A percentile compares a stretch with the other conserved stretches of the same genome.
Evolutionary conservation across 1,140 invertebrate genomes (phyloP).

Genomic region (Papilio polyxenes): DNA sequence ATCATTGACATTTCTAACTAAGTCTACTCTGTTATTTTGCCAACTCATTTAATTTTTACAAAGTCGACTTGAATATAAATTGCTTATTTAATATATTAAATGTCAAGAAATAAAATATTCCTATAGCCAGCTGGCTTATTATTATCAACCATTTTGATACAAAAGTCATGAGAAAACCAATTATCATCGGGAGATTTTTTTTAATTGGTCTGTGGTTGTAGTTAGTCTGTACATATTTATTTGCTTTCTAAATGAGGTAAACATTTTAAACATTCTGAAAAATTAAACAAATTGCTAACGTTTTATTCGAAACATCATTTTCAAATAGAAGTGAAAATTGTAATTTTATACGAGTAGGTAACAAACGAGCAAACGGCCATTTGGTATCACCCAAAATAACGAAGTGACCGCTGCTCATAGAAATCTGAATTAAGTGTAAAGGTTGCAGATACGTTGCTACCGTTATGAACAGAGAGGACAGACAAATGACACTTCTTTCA

Average conservation of each 20-base stretch:
- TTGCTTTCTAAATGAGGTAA: background rate
- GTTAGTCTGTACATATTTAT: background rate
- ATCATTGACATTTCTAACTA: background rate
- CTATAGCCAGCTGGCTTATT: background rate
- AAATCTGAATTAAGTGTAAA: too few species aligned
- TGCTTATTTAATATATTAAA: constrained; percentile 4
- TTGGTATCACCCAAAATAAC: too few species aligned
- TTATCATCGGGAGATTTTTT: background rate
- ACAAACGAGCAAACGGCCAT: too few species aligned
- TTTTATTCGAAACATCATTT: too few species aligned
- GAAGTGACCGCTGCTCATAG: too few species aligned
- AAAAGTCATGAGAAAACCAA: background rate
- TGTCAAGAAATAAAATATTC: background rate
- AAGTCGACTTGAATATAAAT: constrained; percentile 6
- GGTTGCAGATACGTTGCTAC: too few species aligned
- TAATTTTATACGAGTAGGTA: too few species aligned
- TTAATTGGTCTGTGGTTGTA: background rate
- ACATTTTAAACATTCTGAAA: too few species aligned
- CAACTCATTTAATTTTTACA: background rate
- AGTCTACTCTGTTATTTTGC: background rate
- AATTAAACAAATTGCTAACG: too few species aligned
- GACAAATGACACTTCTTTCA: too few species aligned
- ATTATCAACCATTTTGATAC: constrained; percentile 1
- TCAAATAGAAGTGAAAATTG: too few species aligned
- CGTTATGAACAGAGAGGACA: too few species aligned